A percentile compares a stretch with the other conserved stretches of the same genome.
Evolutionary conservation across 2,888 invertebrate genomes (phyloP).

Genomic region (Chalcosyrphus nemorum): DNA sequence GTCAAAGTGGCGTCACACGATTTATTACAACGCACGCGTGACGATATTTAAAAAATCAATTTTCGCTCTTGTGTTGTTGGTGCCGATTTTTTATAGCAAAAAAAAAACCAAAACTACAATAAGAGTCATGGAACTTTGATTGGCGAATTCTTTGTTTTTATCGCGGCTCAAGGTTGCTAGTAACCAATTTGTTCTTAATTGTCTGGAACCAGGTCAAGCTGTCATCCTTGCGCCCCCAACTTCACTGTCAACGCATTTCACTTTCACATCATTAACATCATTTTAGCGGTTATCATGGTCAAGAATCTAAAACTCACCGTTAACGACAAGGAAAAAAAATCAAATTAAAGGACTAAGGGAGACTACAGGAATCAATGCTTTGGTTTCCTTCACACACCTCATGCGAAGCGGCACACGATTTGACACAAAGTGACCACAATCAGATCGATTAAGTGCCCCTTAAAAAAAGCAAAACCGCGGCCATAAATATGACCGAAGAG

Average conservation of each 20-base stretch:
- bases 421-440: slow-evolving; percentile 72
- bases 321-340: slow-evolving; percentile 62
- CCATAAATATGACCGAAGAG: slow-evolving; percentile 55
- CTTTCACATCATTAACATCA: slow-evolving; percentile 55
- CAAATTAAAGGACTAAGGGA: slow-evolving; percentile 51
- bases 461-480: slow-evolving; percentile 65
- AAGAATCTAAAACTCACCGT: slow-evolving; percentile 53
- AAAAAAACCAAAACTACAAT: not conserved
- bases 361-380: slow-evolving; percentile 26
- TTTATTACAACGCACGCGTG: slow-evolving; percentile 71
- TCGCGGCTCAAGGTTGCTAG: slow-evolving; percentile 30
- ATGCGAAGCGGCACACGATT: slow-evolving; percentile 9
- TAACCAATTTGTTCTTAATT: slow-evolving; percentile 50
- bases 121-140: slow-evolving; percentile 41
- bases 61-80: not conserved
- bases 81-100: not conserved
- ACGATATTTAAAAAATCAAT: slow-evolving; percentile 59
- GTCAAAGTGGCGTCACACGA: slow-evolving; percentile 72
- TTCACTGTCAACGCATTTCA: slow-evolving; percentile 20
- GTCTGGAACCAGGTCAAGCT: slow-evolving; percentile 62
- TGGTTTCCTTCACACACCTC: not conserved
- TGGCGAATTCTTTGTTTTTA: slow-evolving; percentile 16
- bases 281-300: slow-evolving; percentile 47
- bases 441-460: slow-evolving; percentile 70
- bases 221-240: slow-evolving; percentile 25